Evolutionary conservation across 2,113 vertebrate species (phyloP).

Genomic region (Anas platyrhynchos): DNA sequence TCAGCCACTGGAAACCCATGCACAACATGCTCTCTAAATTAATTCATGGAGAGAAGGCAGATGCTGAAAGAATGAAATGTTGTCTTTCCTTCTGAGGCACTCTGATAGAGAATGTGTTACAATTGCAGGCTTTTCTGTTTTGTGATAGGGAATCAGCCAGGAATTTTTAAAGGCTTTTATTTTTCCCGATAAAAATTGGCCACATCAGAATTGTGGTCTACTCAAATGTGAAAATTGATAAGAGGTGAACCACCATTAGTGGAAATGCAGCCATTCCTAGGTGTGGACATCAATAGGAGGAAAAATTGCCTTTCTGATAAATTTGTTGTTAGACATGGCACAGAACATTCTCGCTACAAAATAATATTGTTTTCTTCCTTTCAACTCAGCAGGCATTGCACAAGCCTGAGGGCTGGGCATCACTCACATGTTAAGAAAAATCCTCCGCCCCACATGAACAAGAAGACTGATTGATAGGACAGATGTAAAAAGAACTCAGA

Average conservation of each 20-base stretch:
- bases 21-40: slow-evolving; percentile 19
- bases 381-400: background rate
- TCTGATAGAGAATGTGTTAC: slow-evolving; percentile 19
- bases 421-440: background rate
- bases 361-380: slow-evolving; percentile 5
- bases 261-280: background rate
- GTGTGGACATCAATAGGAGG: background rate
- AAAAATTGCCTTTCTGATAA: slow-evolving; percentile 35
- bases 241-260: background rate
- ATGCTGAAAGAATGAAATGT: slow-evolving; percentile 52
- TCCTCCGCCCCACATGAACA: background rate
- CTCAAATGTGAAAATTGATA: background rate
- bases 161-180: slow-evolving; percentile 29
- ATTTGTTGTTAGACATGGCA: slow-evolving; percentile 41
- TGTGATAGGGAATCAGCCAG: background rate
- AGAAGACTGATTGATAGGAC: background rate
- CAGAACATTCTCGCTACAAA: slow-evolving; percentile 20
- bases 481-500: background rate
- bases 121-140: slow-evolving; percentile 10
- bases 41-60: slow-evolving; percentile 64
- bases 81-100: slow-evolving; percentile 36
- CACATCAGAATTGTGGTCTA: background rate
- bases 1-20: slow-evolving; percentile 30
- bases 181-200: slow-evolving; percentile 1
- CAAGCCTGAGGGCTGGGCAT: slow-evolving; percentile 13